phyloP scores from a whole-genome alignment of 2,888 invertebrate genomes.

The Gasteruption jaculator region DNA sequence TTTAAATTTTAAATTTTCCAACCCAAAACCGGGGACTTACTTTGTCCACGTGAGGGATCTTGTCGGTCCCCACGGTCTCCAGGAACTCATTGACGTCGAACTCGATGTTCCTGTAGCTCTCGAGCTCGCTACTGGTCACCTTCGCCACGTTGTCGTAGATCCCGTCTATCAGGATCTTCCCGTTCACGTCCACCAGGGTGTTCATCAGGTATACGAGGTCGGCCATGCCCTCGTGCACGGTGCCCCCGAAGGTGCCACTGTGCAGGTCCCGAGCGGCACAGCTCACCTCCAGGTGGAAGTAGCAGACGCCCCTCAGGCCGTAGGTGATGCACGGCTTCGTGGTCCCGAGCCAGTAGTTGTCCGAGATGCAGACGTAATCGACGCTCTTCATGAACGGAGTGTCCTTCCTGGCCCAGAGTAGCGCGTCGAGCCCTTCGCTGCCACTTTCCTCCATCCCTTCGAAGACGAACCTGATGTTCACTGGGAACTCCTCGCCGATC shows the following conservation, averaged over 20 bases:
- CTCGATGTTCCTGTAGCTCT: constrained; percentile 76
- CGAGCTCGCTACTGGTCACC: constrained; percentile 65
- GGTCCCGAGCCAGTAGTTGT: constrained; percentile 98
- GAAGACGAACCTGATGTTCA: constrained; percentile 84
- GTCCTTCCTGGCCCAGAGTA: constrained; percentile 68
- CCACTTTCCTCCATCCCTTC: constrained; percentile 99
- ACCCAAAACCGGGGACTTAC: constrained; percentile 30
- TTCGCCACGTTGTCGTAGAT: constrained; percentile 81
- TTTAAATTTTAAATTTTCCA: constrained; percentile 3
- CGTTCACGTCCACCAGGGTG: constrained; percentile 79
- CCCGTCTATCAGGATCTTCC: constrained; percentile 79
- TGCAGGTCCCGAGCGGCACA: constrained; percentile 92
- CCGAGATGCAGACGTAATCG: constrained; percentile 96
- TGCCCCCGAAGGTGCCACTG: constrained; percentile 93
- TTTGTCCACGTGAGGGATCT: constrained; percentile 75
- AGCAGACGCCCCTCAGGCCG: constrained; percentile 89
- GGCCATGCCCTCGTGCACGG: constrained; percentile 85
- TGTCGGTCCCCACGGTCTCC: constrained; percentile 64
- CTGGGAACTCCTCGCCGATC: constrained; percentile 65
- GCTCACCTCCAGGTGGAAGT: constrained; percentile 83
- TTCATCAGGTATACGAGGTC: constrained; percentile 86
- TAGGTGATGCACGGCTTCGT: constrained; percentile 97
- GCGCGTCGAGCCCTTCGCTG: constrained; percentile 89
- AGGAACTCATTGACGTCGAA: constrained; percentile 80
- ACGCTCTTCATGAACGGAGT: constrained; percentile 77